These are phyloP conservation scores for Brachypodius melanocephalos DNA, from an alignment of 2,113 vertebrate species.

Conservation along the genomic window DNA sequence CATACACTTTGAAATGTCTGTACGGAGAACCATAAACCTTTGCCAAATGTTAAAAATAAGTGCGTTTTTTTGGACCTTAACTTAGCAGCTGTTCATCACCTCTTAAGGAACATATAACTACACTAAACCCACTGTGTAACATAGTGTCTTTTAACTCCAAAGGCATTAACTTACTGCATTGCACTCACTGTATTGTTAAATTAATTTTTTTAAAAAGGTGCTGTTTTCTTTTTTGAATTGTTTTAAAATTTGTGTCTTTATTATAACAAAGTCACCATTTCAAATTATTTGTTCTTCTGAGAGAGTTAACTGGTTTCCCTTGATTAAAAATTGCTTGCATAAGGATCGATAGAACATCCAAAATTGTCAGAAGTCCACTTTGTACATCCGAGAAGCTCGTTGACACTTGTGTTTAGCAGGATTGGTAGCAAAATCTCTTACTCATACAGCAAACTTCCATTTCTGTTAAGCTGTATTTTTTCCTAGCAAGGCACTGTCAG, in stretches of 20 bases:
- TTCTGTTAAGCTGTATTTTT: not conserved
- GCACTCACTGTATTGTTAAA: not conserved
- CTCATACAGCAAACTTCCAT: not conserved
- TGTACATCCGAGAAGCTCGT: not conserved
- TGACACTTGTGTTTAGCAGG: not conserved
- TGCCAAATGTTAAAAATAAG: conserved; percentile 48
- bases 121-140: not conserved
- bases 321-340: not conserved
- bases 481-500: not conserved
- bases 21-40: conserved; percentile 15
- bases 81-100: conserved; percentile 43
- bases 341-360: not conserved
- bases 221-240: not conserved
- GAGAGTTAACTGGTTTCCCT: not conserved
- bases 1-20: conserved; percentile 16
- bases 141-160: not conserved
- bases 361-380: not conserved
- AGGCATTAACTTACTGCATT: not conserved
- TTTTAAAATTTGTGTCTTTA: not conserved
- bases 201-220: not conserved
- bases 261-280: not conserved
- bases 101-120: conserved; percentile 1
- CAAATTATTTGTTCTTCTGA: not conserved
- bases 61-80: not conserved
- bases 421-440: not conserved